Evolutionary conservation across 2,797 vertebrate species (phyloP).

Genomic region (Gallinago solitaria): DNA sequence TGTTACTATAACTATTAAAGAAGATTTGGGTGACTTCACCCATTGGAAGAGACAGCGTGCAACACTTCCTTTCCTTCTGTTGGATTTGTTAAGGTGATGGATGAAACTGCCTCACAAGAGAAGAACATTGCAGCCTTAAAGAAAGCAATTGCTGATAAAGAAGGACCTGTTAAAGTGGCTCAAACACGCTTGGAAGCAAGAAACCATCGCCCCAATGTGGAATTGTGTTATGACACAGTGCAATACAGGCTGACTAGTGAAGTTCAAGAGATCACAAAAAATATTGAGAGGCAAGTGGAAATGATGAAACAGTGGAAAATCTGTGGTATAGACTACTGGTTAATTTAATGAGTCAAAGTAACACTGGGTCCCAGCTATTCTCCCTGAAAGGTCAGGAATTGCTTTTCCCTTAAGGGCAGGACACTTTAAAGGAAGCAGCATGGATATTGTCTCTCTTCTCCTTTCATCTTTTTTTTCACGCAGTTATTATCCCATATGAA

Average conservation of each 20-base stretch:
- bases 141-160: constrained; percentile 82
- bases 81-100: constrained; percentile 79
- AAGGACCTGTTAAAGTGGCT: constrained; percentile 82
- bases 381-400: neutral
- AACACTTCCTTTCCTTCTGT: neutral
- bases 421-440: neutral
- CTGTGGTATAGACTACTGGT: neutral
- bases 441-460: neutral
- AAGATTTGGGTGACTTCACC: neutral
- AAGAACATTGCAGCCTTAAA: constrained; percentile 81
- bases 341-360: neutral
- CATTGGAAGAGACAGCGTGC: neutral
- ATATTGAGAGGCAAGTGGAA: constrained; percentile 80
- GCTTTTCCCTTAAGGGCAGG: neutral
- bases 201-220: constrained; percentile 81
- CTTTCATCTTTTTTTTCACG: neutral
- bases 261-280: constrained; percentile 80
- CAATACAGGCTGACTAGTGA: constrained; percentile 84
- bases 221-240: constrained; percentile 83
- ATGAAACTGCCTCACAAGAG: constrained; percentile 84
- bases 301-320: neutral
- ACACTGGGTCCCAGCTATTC: neutral
- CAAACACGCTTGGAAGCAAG: constrained; percentile 83
- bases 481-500: neutral
- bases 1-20: neutral